These are phyloP conservation scores for Poecile atricapillus DNA, from an alignment of 2,113 vertebrate species.

Conservation along the genomic window DNA sequence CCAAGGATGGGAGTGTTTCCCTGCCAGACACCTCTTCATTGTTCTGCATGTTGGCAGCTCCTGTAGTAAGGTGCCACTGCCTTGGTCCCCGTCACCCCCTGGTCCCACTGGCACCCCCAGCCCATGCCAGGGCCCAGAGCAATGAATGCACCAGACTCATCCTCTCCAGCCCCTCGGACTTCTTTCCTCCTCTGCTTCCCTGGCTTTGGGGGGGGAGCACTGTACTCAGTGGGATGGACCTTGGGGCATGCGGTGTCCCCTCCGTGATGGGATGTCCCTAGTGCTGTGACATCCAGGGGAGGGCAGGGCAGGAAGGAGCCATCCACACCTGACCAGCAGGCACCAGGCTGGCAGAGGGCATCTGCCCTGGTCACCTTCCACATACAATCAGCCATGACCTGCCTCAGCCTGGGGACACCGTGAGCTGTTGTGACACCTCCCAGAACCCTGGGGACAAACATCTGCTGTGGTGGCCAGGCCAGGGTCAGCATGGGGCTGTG, in stretches of 20 bases:
- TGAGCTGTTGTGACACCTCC: background rate
- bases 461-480: rapidly evolving
- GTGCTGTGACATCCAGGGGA: rapidly evolving
- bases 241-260: background rate
- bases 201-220: rapidly evolving
- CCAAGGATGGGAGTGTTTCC: rapidly evolving
- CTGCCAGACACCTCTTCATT: background rate
- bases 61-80: rapidly evolving
- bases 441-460: background rate
- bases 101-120: background rate
- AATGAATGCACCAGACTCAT: background rate
- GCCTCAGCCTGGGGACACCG: background rate
- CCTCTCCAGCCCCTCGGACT: background rate
- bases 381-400: background rate
- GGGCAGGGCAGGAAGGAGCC: background rate
- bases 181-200: background rate
- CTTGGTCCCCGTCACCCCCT: rapidly evolving
- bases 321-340: rapidly evolving
- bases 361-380: background rate
- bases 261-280: rapidly evolving
- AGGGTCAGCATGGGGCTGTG: background rate
- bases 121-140: background rate
- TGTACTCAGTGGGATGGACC: background rate
- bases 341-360: background rate
- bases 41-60: background rate